Base-by-base conservation (phyloP, 2,888 invertebrate species). In the Plebejus argus region DNA sequence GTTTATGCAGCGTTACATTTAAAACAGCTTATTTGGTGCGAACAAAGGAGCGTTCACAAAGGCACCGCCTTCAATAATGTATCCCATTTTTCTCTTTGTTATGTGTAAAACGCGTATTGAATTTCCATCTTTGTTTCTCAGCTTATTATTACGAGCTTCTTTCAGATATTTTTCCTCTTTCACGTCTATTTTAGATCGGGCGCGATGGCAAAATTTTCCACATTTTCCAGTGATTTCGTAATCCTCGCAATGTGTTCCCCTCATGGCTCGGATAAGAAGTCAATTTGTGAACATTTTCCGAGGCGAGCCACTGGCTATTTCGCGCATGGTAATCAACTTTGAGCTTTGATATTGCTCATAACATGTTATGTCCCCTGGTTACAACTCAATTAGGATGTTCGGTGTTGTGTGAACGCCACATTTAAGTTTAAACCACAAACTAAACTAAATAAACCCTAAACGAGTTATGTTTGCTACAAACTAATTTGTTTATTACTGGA, bases 1-100 rank as follows among this genome's bases (percentile, higher is more conserved):
- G 81, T 81, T 80, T 81, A 80, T 78, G 79, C 76, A 71, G 35
- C 28, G 53, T 74, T 53, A 74, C 49, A 49, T 49, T 49, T 49
- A 49, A 53, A 74, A 74, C 28, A 49, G 74, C 74, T 74, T 74
- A 74, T 74, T 74, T 74, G 74, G 74, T 49, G 53, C 49, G 49
- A 74, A 74, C 74, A 74, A 74, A 74, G 74, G 53, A 28, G 23
- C 28, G 23, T 15, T 53, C 28, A 74, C 74, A 74, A 53, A 74
- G 74, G 53, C 74, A 49, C 53, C 74, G 53, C 28, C 49, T 23
- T 53, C 71, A 71, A 71, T 49, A 74, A 74, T 49, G 74, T 28
- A 74, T 74, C 45, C 74, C 53, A 74, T 74, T 74, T 74, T 74
- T 74, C 74, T 18, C 74, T 49, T 28, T 49, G 74, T 74, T 74